Percentiles rank a stretch among this genome's conserved stretches.
These are phyloP conservation scores for Anastrepha obliqua DNA, from an alignment of 1,140 invertebrate genomes.

Conservation along the genomic window DNA sequence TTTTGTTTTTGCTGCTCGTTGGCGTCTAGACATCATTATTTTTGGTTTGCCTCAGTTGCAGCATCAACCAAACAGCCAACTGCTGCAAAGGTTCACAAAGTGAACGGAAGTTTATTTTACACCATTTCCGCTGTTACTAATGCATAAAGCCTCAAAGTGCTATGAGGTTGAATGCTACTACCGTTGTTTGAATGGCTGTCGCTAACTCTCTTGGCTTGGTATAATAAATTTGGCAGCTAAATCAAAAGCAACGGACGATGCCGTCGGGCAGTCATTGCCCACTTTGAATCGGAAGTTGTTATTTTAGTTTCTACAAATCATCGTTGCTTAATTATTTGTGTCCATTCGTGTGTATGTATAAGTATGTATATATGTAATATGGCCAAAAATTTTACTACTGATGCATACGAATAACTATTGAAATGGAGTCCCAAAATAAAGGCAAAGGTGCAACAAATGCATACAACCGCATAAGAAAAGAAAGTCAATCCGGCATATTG, in stretches of 20 bases:
- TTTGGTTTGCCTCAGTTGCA: constrained; percentile 2
- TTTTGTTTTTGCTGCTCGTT: not conserved
- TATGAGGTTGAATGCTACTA: not conserved
- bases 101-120: constrained; percentile 30
- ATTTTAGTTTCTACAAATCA: constrained; percentile 6
- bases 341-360: no score
- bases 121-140: constrained; percentile 37
- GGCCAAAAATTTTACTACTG: no score
- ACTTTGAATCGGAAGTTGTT: constrained; percentile 1
- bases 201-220: not conserved
- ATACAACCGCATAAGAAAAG: no score
- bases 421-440: no score
- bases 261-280: not conserved
- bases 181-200: not conserved
- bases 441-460: no score
- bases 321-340: not conserved
- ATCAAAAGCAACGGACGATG: no score
- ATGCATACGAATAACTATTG: no score
- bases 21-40: constrained; percentile 40
- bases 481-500: no score
- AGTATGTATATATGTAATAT: no score
- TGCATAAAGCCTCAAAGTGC: not conserved
- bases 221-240: not conserved
- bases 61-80: not conserved
- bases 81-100: not conserved